Evolutionary conservation across 2,113 vertebrate species (phyloP), one percentile per base, ranked within the genome.

Genomic region (Trichechus manatus): DNA sequence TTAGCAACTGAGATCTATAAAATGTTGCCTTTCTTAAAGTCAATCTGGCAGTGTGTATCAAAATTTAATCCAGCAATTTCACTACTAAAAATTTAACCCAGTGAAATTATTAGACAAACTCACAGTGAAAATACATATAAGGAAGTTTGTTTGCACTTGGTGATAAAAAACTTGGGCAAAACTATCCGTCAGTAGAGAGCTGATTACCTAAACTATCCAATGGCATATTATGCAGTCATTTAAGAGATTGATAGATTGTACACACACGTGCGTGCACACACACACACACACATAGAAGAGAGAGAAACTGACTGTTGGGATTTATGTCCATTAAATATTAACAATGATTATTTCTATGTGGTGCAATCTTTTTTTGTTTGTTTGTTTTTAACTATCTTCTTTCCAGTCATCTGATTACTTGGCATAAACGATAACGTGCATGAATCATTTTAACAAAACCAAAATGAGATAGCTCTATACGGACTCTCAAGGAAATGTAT

Each of bases 61-160:
- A 92, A 82, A 66, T 63, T 90, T 84, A 63, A 87, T 25, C 17
- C 11, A 47, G 27, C 47, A 95, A 64, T 80, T 81, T 68, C 47
- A 83, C 63, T 93, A 20, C 47, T 95, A 63, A 44, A 66, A 75
- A 82, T 72, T 89, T 75, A 81, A 39, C 27, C 42, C 63, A 77
- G n/a, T n/a, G 27, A 70, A 95, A 74, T 79, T 81, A 36, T 33
- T 91, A 97, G 44, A 66, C 8, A 93, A 86, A 81, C 27, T 10
- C 1, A 83, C 9, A 77, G 59, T 33, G 7, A 91, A 63, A 63
- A 56, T 3, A 53, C 5, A n/a, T 10, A 1, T 31, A 47, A 39
- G 44, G 27, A 79, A 4, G 8, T 70, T 20, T 47, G 53, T 70
- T 75, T 80, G 6, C 9, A 27, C 8, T 10, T 44, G 2, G n/a